A percentile compares a stretch with the other conserved stretches of the same genome.
phyloP scores from a whole-genome alignment of 2,888 invertebrate genomes.

The Aquatica leii region DNA sequence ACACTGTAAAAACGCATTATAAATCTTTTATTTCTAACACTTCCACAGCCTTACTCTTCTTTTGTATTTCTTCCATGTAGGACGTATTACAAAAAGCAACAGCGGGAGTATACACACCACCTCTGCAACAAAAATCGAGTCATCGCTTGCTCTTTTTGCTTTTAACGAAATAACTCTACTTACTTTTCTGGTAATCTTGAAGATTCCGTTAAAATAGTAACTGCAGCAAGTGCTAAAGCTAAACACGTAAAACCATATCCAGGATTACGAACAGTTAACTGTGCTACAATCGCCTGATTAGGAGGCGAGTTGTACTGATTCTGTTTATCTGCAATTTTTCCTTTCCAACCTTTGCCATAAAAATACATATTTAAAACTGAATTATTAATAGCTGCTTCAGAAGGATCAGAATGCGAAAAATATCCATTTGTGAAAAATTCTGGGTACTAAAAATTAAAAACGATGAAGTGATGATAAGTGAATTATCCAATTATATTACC shows the following conservation, averaged over 20 bases:
- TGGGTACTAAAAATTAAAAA: constrained; percentile 48
- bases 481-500: too few species aligned
- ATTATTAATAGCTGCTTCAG: constrained; percentile 67
- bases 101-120: constrained; percentile 23
- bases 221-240: constrained; percentile 74
- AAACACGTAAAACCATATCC: constrained; percentile 86
- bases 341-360: constrained; percentile 81
- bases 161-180: too few species aligned
- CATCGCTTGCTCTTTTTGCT: too few species aligned
- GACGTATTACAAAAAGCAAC: constrained; percentile 17
- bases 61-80: constrained; percentile 6
- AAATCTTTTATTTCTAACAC: constrained; percentile 9
- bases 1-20: too few species aligned
- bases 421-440: constrained; percentile 74
- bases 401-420: constrained; percentile 72
- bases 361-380: constrained; percentile 74
- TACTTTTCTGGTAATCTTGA: constrained; percentile 79
- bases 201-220: constrained; percentile 77
- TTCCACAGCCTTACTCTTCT: constrained; percentile 8
- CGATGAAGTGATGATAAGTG: too few species aligned
- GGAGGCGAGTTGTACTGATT: constrained; percentile 68
- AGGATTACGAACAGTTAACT: constrained; percentile 74
- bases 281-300: constrained; percentile 70
- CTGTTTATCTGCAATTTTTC: constrained; percentile 65
- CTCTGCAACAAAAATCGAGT: constrained; percentile 9